Conservation (phyloP, 2,888 invertebrate genomes). For the Ormyrus thymus region DNA sequence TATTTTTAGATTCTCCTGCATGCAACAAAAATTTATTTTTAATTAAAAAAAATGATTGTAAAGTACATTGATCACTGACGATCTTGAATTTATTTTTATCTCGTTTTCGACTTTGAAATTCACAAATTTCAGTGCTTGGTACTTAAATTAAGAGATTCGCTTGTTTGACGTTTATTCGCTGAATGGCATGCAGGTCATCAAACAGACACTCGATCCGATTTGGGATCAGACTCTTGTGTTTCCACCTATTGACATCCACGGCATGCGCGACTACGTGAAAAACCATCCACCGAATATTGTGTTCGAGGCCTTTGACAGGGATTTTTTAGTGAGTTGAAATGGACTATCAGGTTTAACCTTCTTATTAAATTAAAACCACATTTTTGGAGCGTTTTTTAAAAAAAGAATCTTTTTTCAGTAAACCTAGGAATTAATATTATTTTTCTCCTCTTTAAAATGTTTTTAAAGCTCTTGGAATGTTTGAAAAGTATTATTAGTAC, state of each 20-base stretch:
- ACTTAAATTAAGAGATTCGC: slow-evolving; percentile 12
- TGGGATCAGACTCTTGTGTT: slow-evolving; percentile 80
- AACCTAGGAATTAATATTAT: slow-evolving; percentile 13
- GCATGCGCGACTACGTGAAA: slow-evolving; percentile 71
- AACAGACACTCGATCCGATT: slow-evolving; percentile 77
- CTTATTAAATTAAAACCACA: too few species aligned
- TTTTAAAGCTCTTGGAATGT: background rate
- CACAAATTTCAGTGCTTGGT: too few species aligned
- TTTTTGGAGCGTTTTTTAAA: too few species aligned
- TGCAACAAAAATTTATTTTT: background rate
- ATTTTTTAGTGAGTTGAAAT: slow-evolving; percentile 72
- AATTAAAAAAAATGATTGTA: background rate
- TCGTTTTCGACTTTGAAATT: too few species aligned
- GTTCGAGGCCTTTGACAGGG: slow-evolving; percentile 75
- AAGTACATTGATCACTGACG: background rate
- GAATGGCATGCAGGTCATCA: slow-evolving; percentile 65
- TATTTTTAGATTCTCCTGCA: background rate
- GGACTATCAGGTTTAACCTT: too few species aligned
- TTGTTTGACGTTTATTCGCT: too few species aligned
- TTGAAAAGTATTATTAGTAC: background rate
- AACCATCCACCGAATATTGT: slow-evolving; percentile 73
- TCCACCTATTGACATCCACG: slow-evolving; percentile 73
- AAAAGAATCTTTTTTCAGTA: too few species aligned
- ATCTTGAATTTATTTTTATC: background rate
- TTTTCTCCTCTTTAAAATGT: background rate